phyloP scores from a whole-genome alignment of 2,888 invertebrate species.

The Apantesis nais region DNA sequence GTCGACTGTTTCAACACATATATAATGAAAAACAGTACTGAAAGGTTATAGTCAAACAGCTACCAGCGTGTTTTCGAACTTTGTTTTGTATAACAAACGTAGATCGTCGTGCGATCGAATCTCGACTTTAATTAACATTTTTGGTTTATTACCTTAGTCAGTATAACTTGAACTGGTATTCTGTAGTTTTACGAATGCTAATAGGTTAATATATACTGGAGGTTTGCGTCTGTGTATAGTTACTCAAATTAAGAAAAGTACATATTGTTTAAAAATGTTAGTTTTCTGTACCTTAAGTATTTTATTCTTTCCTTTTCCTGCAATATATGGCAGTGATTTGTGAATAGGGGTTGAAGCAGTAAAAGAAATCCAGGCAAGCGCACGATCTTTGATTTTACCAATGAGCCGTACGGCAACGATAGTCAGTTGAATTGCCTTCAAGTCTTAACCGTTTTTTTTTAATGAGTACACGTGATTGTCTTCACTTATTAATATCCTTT shows the following conservation, averaged over 20 bases:
- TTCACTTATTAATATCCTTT: not conserved
- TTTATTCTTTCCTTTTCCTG: not conserved
- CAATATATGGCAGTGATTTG: not conserved
- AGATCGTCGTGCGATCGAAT: not conserved
- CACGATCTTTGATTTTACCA: too few species aligned
- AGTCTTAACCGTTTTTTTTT: not conserved
- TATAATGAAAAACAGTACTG: slow-evolving; percentile 48
- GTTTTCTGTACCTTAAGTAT: too few species aligned
- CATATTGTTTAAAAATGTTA: too few species aligned
- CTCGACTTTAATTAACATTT: not conserved
- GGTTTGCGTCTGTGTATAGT: too few species aligned
- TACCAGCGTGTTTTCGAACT: not conserved
- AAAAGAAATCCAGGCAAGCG: too few species aligned
- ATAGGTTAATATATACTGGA: not conserved
- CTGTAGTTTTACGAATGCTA: not conserved
- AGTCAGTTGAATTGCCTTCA: not conserved
- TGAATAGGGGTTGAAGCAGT: too few species aligned
- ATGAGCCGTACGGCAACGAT: too few species aligned
- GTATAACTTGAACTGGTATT: not conserved
- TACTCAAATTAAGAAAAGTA: too few species aligned
- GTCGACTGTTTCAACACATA: slow-evolving; percentile 78
- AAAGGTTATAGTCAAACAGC: not conserved
- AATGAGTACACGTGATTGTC: not conserved
- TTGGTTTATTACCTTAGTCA: not conserved
- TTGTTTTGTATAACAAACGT: not conserved